A percentile compares a stretch with the other conserved stretches of the same genome.
Conservation (phyloP, 1,140 invertebrate genomes). For the Zaprionus vittiger region DNA sequence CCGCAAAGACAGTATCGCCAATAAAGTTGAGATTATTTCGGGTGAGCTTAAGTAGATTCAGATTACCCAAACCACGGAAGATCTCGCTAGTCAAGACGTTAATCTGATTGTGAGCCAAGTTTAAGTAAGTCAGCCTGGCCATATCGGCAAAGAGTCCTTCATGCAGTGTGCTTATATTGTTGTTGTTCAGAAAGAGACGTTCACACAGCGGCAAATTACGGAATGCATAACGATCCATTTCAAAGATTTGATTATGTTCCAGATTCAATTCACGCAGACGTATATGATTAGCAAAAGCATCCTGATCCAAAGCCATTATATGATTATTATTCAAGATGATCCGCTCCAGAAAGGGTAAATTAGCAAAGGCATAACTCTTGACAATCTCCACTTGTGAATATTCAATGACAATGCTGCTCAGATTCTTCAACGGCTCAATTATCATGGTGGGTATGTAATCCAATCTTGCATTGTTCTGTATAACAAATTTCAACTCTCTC, state of each 20-base stretch:
- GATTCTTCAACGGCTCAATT: slow-evolving; percentile 87
- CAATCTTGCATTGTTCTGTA: slow-evolving; percentile 87
- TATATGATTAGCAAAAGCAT: slow-evolving; percentile 88
- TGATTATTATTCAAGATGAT: slow-evolving; percentile 88
- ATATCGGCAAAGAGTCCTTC: slow-evolving; percentile 90
- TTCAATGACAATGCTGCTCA: slow-evolving; percentile 88
- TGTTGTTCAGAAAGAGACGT: slow-evolving; percentile 88
- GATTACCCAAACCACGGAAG: slow-evolving; percentile 88
- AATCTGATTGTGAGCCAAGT: slow-evolving; percentile 89
- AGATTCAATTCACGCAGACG: slow-evolving; percentile 88
- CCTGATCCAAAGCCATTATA: slow-evolving; percentile 87
- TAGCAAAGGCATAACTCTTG: slow-evolving; percentile 88
- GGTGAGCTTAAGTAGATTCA: slow-evolving; percentile 88
- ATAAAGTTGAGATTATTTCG: slow-evolving; percentile 90
- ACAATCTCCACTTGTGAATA: slow-evolving; percentile 89
- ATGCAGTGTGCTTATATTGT: slow-evolving; percentile 90
- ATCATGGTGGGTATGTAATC: slow-evolving; percentile 89
- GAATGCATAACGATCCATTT: slow-evolving; percentile 89
- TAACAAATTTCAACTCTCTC: slow-evolving; percentile 88
- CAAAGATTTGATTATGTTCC: slow-evolving; percentile 89
- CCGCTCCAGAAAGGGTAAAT: slow-evolving; percentile 88
- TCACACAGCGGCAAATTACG: slow-evolving; percentile 88
- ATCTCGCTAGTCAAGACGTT: slow-evolving; percentile 88
- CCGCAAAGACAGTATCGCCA: slow-evolving; percentile 90
- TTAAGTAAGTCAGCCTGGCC: slow-evolving; percentile 87